Conservation (phyloP, 2,888 invertebrate genomes). For the Automeris io region DNA sequence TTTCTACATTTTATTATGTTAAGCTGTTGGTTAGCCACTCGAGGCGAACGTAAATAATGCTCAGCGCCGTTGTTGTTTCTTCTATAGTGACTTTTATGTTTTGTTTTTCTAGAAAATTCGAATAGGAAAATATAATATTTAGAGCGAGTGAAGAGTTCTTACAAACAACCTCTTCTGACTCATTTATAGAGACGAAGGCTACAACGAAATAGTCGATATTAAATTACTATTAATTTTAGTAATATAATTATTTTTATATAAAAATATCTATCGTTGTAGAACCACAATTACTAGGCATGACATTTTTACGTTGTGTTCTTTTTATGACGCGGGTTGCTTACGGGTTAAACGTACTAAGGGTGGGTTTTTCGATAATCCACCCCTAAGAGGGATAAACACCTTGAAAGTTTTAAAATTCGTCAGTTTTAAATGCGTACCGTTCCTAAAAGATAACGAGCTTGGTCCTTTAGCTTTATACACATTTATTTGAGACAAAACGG, state of each 20-base stretch:
- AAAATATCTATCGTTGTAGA: no score
- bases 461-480: no score
- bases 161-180: neutral
- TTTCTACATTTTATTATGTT: constrained; percentile 36
- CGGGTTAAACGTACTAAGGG: no score
- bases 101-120: constrained; percentile 7
- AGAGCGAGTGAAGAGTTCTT: neutral
- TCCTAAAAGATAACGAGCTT: no score
- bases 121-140: constrained; percentile 2
- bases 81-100: constrained; percentile 7
- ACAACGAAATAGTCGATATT: neutral
- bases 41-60: constrained; percentile 16
- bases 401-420: no score
- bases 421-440: no score
- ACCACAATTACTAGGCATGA: no score
- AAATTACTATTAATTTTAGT: no score
- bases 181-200: neutral
- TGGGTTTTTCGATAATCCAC: no score
- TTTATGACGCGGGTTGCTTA: neutral
- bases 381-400: no score
- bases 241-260: no score
- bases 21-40: constrained; percentile 19
- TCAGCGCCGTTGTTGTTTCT: constrained; percentile 17
- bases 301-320: neutral
- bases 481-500: no score